Percentiles rank a stretch among this genome's conserved stretches.
Conservation (phyloP, 2,797 vertebrate species). For the Vultur gryphus region DNA sequence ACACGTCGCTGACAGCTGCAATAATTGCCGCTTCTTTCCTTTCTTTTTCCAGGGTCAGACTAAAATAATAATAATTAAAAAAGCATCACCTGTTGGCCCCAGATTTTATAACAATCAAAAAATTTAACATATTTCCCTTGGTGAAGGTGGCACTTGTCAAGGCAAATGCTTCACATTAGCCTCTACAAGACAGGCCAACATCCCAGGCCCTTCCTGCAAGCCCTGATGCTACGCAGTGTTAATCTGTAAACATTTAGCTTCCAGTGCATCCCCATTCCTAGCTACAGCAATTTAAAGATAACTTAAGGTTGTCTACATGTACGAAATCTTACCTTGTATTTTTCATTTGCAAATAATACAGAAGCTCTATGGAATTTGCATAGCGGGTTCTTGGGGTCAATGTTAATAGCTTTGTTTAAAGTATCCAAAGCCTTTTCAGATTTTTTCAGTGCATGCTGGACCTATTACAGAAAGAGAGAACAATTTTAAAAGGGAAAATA, state of each 20-base stretch:
- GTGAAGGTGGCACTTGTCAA: background rate
- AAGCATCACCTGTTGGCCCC: background rate
- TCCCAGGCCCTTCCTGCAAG: background rate
- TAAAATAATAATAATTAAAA: background rate
- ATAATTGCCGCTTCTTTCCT: no score
- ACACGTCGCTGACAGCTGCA: background rate
- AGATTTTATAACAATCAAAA: background rate
- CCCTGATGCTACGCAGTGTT: background rate
- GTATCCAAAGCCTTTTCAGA: constrained; percentile 96
- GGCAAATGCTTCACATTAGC: background rate
- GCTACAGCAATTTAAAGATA: background rate
- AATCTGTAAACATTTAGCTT: fast-evolving
- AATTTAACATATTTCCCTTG: no score
- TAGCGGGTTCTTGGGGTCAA: constrained; percentile 97
- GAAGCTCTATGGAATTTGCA: constrained; percentile 99
- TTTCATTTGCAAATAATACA: constrained; percentile 96
- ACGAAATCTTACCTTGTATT: constrained; percentile 87
- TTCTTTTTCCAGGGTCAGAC: background rate
- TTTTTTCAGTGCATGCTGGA: constrained; percentile 96
- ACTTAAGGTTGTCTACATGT: background rate
- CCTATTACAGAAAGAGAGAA: constrained; percentile 69
- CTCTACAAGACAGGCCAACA: background rate
- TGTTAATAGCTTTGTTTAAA: constrained; percentile 92
- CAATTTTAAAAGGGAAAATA: background rate
- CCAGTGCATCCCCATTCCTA: background rate